Conservation (phyloP, 2,113 vertebrate genomes). For the Myotis brandtii region DNA sequence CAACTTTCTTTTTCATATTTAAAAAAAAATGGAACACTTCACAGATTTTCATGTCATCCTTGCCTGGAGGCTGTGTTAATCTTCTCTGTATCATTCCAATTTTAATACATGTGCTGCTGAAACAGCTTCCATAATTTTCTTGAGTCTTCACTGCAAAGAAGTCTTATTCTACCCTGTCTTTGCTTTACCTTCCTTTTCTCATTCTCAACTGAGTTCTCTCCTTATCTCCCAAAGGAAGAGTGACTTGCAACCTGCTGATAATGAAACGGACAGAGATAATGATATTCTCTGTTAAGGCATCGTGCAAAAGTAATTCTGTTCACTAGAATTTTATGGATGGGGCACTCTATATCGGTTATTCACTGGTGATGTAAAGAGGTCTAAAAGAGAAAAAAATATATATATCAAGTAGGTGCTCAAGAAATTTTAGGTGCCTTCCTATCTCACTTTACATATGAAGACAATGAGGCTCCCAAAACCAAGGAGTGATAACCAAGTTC, state of each 20-base stretch:
- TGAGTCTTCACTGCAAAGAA: background rate
- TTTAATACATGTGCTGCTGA: background rate
- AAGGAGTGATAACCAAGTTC: background rate
- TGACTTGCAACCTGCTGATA: background rate
- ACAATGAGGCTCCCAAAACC: background rate
- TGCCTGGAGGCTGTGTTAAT: background rate
- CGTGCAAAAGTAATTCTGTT: background rate
- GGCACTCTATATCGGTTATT: background rate
- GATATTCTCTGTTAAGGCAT: background rate
- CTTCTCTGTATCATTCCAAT: background rate
- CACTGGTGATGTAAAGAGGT: background rate
- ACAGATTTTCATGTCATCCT: background rate
- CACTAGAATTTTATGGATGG: background rate
- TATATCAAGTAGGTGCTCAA: background rate
- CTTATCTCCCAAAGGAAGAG: background rate
- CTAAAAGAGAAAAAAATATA: background rate
- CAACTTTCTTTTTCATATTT: background rate
- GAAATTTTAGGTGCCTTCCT: background rate
- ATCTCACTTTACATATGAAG: background rate
- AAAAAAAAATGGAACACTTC: background rate
- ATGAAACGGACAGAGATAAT: background rate
- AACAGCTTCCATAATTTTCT: background rate
- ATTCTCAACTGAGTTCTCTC: background rate
- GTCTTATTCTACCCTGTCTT: background rate
- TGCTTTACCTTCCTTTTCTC: constrained; percentile 6